phyloP scores from a whole-genome alignment of 2,797 vertebrate species.

The Epinephelus coioides region DNA sequence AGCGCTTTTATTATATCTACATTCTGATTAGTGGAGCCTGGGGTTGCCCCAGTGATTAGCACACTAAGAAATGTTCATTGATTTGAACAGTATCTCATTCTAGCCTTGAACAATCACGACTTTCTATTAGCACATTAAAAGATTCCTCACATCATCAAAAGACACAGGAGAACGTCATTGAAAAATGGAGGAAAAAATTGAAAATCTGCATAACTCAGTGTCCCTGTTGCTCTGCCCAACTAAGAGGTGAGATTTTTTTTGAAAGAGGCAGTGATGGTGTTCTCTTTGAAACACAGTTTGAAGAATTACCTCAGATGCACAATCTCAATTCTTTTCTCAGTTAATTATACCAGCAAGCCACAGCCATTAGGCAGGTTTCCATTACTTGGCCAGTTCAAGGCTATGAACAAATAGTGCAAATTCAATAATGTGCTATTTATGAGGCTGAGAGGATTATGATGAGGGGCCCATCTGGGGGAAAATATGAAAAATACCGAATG shows the following conservation, averaged over 20 bases:
- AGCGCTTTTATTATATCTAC: constrained; percentile 52
- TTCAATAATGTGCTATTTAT: constrained; percentile 75
- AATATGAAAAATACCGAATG: constrained; percentile 45
- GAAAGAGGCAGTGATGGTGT: constrained; percentile 27
- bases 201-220: constrained; percentile 30
- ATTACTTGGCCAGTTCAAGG: constrained; percentile 72
- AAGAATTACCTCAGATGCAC: constrained; percentile 43
- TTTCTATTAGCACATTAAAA: constrained; percentile 55
- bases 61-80: constrained; percentile 52
- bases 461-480: constrained; percentile 45
- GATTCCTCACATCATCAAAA: constrained; percentile 47
- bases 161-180: constrained; percentile 36
- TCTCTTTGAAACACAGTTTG: constrained; percentile 50
- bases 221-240: constrained; percentile 4
- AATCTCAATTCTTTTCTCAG: constrained; percentile 50
- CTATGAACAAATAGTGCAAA: constrained; percentile 65
- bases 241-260: constrained; percentile 35
- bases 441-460: constrained; percentile 63
- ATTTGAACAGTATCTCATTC: constrained; percentile 52
- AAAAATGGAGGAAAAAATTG: constrained; percentile 40
- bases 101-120: constrained; percentile 45
- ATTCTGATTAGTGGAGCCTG: constrained; percentile 57
- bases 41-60: constrained; percentile 61
- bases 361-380: constrained; percentile 67
- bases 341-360: constrained; percentile 69